A percentile compares a stretch with the other conserved stretches of the same genome.
Conservation (phyloP, 2,797 vertebrate genomes). For the Gymnothorax reevesii region DNA sequence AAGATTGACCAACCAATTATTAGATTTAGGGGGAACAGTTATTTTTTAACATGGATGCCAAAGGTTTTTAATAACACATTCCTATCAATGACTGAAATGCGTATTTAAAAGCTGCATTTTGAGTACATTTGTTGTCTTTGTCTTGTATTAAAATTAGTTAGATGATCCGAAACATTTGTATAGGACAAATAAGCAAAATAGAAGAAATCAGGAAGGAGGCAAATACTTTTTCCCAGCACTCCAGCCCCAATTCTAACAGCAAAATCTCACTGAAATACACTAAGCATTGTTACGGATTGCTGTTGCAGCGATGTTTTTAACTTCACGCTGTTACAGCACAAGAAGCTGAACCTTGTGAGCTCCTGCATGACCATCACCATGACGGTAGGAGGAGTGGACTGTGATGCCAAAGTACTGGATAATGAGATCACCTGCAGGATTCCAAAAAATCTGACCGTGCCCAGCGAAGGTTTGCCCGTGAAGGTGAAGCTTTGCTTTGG, state of each 20-base stretch:
- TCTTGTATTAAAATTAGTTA: too few species aligned
- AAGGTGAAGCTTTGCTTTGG: slow-evolving; percentile 66
- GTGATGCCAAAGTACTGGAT: slow-evolving; percentile 75
- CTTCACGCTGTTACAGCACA: slow-evolving; percentile 70
- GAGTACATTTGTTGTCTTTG: too few species aligned
- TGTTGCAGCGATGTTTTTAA: not conserved
- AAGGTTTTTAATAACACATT: too few species aligned
- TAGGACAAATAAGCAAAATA: too few species aligned
- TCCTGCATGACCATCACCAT: slow-evolving; percentile 84
- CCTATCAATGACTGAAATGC: too few species aligned
- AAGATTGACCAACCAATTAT: too few species aligned
- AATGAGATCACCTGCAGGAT: slow-evolving; percentile 88
- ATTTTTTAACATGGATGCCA: too few species aligned
- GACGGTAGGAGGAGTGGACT: slow-evolving; percentile 78
- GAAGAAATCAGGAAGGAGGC: too few species aligned
- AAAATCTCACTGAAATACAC: not conserved
- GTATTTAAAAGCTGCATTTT: too few species aligned
- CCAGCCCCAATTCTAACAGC: not conserved
- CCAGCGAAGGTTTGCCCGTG: slow-evolving; percentile 68
- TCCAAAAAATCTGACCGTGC: slow-evolving; percentile 71
- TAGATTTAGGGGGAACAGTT: too few species aligned
- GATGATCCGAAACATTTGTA: too few species aligned
- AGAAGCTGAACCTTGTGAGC: slow-evolving; percentile 73
- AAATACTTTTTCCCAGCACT: too few species aligned
- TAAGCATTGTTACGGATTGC: not conserved